Evolutionary conservation across 1,140 invertebrate genomes (phyloP), one percentile per base, ranked within the genome.

Genomic region (Brachionus koreanus): DNA sequence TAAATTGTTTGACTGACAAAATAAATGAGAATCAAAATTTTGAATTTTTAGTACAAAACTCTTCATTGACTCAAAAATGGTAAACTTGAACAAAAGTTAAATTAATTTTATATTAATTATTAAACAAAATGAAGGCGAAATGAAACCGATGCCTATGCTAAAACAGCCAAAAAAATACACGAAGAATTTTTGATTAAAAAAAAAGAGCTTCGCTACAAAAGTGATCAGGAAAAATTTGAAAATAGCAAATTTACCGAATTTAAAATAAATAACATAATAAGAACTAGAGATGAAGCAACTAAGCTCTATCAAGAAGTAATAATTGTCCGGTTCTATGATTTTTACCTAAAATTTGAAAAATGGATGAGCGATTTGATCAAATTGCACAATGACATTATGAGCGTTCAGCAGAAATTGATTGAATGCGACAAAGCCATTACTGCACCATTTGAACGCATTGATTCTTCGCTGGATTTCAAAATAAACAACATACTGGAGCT

Each of bases 341-440:
- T 79, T 79, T 79, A 79, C 43, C 35, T 79, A n/a, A 79, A 19
- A 79, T 79, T 79, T 61, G 76, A 79, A 29, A 79, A 79, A 79
- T 79, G 76, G 76, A 79, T 79, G 76, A 79, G 76, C 37, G 76
- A 79, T 61, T 61, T 79, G 37, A 79, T 79, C 23, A 79, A 79
- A 65, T 23, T 65, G 23, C 61, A 79, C 49, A 79, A 79, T 43
- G 76, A 79, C 49, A 61, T 79, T 10, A 79, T 79, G 76, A 79
- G 61, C 33, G 61, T 79, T 35, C 76, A 79, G 23, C 76, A 61
- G 37, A 79, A 79, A 43, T 43, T 79, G 25, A 13, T 61, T 35
- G 76, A 79, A 37, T 79, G 76, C 43, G 49, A 79, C 33, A 79
- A 79, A 79, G 61, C 61, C 7, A 79, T 79, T 16, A 37, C 49